Conservation (phyloP, 2,888 invertebrate genomes). For the Adelognathus sp. region DNA sequence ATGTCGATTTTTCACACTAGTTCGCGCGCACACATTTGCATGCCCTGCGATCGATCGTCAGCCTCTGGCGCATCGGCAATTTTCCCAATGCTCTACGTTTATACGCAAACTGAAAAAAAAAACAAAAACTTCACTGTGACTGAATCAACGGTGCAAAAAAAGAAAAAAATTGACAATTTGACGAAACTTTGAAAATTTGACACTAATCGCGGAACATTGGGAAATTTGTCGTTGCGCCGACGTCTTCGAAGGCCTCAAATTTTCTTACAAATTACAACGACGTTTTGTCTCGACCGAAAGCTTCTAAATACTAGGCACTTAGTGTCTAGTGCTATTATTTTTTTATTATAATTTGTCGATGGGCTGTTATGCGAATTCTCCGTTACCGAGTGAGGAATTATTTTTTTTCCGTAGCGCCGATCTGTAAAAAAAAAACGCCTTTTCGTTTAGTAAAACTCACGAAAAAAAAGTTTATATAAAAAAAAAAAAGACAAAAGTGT, state of each 20-base stretch:
- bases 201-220: not conserved
- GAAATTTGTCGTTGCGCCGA: constrained; percentile 22
- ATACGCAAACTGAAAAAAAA: no score
- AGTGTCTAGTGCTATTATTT: constrained; percentile 43
- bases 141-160: constrained; percentile 1
- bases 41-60: constrained; percentile 33
- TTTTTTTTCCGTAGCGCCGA: no score
- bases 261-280: no score
- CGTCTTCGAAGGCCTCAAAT: constrained; percentile 27
- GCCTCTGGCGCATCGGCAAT: constrained; percentile 34
- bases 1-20: constrained; percentile 33
- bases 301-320: constrained; percentile 41
- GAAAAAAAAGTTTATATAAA: not conserved
- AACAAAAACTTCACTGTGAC: not conserved
- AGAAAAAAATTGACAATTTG: not conserved
- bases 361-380: constrained; percentile 46
- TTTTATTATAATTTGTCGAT: no score
- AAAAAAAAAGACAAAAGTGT: no score
- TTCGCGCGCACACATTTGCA: constrained; percentile 44
- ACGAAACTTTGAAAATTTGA: no score
- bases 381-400: constrained; percentile 9
- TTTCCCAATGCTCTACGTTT: constrained; percentile 13
- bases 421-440: no score
- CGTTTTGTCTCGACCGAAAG: constrained; percentile 9
- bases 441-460: not conserved